Evolutionary conservation across 2,113 vertebrate genomes (phyloP).

Genomic region (Lates calcarifer): DNA sequence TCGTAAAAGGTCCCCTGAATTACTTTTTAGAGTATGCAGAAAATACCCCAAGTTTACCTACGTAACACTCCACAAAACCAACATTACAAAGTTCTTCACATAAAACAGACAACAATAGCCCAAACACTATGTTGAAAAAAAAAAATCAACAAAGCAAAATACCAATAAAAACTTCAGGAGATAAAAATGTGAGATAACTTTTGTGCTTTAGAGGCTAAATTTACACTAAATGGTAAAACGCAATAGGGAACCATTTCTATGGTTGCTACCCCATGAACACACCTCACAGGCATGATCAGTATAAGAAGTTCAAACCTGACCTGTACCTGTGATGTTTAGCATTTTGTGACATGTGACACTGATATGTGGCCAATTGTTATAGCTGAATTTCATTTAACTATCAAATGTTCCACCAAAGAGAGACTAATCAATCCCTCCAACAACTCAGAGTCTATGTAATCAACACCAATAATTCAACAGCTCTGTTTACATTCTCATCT

Average conservation of each 20-base stretch:
- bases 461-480: conserved; percentile 67
- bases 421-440: conserved; percentile 44
- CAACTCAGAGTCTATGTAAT: conserved; percentile 51
- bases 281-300: neutral
- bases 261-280: neutral
- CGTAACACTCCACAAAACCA: no score
- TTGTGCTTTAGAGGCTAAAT: no score
- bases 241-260: neutral
- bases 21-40: no score
- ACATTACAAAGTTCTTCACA: no score
- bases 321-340: neutral
- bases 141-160: no score
- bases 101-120: no score
- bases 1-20: no score
- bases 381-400: conserved; percentile 45
- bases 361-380: neutral
- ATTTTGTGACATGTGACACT: neutral
- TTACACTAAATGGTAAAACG: neutral
- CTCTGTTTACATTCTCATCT: conserved; percentile 69
- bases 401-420: conserved; percentile 39
- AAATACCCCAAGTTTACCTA: no score
- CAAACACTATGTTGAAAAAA: no score
- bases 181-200: no score
- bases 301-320: neutral
- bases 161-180: no score